Conservation (phyloP, 2,113 vertebrate species). For the Micromys minutus region DNA sequence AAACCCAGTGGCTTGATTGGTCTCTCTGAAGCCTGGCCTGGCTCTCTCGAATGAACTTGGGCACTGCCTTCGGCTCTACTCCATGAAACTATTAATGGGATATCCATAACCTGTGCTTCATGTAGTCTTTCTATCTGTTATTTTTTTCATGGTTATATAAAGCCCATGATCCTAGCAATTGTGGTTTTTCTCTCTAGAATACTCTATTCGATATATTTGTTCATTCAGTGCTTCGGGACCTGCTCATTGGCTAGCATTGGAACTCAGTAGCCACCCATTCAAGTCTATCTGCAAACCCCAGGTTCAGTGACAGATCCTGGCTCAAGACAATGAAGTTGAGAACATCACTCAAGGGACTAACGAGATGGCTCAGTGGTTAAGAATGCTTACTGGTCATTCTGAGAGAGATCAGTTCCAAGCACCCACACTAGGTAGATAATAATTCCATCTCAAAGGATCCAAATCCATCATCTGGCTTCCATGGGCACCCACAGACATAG, state of each 20-base stretch:
- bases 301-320: background rate
- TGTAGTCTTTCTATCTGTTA: background rate
- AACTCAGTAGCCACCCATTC: background rate
- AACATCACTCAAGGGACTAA: background rate
- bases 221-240: background rate
- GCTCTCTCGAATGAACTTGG: background rate
- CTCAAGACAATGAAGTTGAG: background rate
- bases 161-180: background rate
- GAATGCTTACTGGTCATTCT: background rate
- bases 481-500: background rate
- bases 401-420: background rate
- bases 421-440: background rate
- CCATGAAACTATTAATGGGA: background rate
- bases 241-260: background rate
- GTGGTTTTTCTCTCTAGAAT: background rate
- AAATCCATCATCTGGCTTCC: background rate
- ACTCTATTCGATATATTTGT: background rate
- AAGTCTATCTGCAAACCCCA: background rate
- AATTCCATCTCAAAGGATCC: background rate
- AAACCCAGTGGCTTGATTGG: background rate
- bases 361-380: background rate
- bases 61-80: background rate
- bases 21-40: background rate
- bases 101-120: background rate
- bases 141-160: background rate